Evolutionary conservation across 1,140 invertebrate genomes (phyloP).

Genomic region (Globodera rostochiensis): DNA sequence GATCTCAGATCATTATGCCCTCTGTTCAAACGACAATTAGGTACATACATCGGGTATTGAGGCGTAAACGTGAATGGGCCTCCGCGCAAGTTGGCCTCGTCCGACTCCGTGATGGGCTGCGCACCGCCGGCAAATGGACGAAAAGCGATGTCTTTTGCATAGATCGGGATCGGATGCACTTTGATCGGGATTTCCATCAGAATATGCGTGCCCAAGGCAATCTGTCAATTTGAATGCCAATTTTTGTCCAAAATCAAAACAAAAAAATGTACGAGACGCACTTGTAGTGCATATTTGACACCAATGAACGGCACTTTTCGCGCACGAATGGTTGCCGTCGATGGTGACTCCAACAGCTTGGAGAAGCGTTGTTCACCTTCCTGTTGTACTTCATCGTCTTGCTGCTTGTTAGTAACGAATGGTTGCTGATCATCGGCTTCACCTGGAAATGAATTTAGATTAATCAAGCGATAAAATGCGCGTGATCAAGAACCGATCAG

Average conservation of each 20-base stretch:
- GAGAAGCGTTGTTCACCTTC: conserved; percentile 32
- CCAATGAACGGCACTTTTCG: conserved; percentile 40
- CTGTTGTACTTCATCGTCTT: conserved; percentile 2
- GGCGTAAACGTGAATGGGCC: conserved; percentile 42
- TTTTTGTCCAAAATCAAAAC: not conserved
- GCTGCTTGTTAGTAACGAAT: not conserved
- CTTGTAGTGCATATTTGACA: conserved; percentile 43
- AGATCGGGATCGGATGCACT: conserved; percentile 46
- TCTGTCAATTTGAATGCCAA: conserved; percentile 18
- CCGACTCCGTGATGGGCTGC: conserved; percentile 35
- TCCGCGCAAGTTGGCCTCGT: conserved; percentile 39
- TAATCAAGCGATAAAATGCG: no score
- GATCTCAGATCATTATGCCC: no score
- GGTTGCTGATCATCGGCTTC: not conserved
- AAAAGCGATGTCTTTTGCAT: conserved; percentile 44
- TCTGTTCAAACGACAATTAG: not conserved
- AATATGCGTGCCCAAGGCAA: conserved; percentile 38
- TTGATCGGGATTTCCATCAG: conserved; percentile 40
- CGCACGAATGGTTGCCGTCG: conserved; percentile 34
- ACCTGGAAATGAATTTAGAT: not conserved
- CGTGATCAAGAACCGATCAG: no score
- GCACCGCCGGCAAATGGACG: conserved; percentile 38
- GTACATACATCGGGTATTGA: conserved; percentile 29
- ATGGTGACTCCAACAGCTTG: conserved; percentile 37
- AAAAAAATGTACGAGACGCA: conserved; percentile 1